A percentile compares a stretch with the other conserved stretches of the same genome.
Evolutionary conservation across 2,113 vertebrate genomes (phyloP).

Genomic region (Aptenodytes patagonicus): DNA sequence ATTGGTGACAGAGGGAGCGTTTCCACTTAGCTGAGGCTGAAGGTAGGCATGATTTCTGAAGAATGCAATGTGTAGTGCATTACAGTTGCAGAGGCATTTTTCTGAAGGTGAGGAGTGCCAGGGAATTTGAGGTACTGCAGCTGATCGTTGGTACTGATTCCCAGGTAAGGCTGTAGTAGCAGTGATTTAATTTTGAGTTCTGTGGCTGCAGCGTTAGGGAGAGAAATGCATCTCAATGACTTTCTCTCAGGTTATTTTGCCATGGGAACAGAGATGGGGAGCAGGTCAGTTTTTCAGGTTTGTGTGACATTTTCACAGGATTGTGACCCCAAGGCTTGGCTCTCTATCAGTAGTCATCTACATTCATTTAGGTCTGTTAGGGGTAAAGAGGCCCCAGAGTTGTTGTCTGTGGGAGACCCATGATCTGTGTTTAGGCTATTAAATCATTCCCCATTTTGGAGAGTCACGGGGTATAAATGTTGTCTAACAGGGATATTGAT

Average conservation of each 20-base stretch:
- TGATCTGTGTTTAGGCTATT: background rate
- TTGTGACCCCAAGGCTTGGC: background rate
- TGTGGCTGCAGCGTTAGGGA: background rate
- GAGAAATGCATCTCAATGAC: background rate
- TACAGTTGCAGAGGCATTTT: background rate
- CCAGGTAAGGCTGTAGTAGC: background rate
- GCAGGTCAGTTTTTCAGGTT: background rate
- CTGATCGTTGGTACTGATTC: background rate
- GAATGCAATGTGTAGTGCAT: background rate
- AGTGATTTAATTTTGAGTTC: background rate
- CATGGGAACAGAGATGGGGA: background rate
- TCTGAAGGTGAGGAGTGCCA: background rate
- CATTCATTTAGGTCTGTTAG: background rate
- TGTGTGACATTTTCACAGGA: background rate
- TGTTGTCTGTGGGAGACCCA: background rate
- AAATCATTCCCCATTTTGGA: background rate
- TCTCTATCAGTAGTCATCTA: background rate
- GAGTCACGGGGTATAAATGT: background rate
- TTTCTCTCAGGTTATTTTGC: background rate
- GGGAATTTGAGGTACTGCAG: background rate
- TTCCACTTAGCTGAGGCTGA: background rate
- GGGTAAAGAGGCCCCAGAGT: background rate
- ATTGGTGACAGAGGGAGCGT: background rate
- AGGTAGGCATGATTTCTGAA: background rate
- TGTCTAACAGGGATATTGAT: background rate